phyloP scores from a whole-genome alignment of 2,113 vertebrate species.

The Centropristis striata region DNA sequence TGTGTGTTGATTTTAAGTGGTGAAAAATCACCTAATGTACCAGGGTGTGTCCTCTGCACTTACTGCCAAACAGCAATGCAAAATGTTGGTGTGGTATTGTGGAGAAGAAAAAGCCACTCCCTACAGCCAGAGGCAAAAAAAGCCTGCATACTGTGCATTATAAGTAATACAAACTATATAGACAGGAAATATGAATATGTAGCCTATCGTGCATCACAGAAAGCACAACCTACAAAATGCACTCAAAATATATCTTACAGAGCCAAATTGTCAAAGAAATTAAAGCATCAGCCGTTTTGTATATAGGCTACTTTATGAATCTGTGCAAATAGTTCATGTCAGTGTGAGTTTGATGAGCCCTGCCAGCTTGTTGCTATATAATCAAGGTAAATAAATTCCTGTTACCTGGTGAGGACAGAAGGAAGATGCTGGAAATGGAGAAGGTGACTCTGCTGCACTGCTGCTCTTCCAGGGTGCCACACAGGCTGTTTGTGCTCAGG shows the following conservation, averaged over 20 bases:
- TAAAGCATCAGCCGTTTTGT: too few species aligned
- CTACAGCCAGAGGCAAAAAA: background rate
- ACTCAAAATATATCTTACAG: too few species aligned
- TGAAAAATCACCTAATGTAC: background rate
- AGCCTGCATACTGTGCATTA: too few species aligned
- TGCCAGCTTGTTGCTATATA: too few species aligned
- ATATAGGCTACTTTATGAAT: too few species aligned
- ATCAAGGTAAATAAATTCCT: background rate
- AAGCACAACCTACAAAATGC: too few species aligned
- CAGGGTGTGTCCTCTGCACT: constrained; percentile 19
- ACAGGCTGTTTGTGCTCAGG: background rate
- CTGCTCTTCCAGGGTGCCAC: constrained; percentile 35
- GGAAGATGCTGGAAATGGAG: constrained; percentile 27
- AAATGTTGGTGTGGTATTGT: background rate
- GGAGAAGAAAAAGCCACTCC: constrained; percentile 5
- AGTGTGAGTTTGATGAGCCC: too few species aligned
- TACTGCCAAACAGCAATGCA: background rate
- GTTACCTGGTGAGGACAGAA: constrained; percentile 60
- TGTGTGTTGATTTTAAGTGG: background rate
- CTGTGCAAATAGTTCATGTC: too few species aligned
- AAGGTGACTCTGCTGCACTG: background rate
- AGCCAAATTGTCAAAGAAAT: too few species aligned
- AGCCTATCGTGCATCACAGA: too few species aligned
- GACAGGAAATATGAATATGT: too few species aligned
- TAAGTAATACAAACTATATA: too few species aligned